phyloP scores from a whole-genome alignment of 2,888 invertebrate species.

The Nomada goodeniana region DNA sequence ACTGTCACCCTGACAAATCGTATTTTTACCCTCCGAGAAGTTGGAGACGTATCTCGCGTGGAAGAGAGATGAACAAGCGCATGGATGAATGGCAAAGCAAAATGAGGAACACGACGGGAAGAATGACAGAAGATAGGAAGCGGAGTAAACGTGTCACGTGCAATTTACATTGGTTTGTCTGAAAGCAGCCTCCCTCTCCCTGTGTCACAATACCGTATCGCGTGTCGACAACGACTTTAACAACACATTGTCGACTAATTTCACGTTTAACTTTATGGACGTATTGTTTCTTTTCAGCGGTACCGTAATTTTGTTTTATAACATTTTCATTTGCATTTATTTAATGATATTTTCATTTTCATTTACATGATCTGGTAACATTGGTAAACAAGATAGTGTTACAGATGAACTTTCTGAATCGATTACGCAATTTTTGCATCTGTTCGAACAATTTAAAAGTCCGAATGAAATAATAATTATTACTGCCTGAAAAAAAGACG shows the following conservation, averaged over 20 bases:
- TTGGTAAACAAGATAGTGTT: no score
- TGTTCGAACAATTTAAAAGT: not conserved
- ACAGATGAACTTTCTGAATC: no score
- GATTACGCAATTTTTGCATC: not conserved
- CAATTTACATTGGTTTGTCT: conserved; percentile 43
- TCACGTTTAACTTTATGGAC: not conserved
- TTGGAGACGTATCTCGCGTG: conserved; percentile 15
- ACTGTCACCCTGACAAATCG: conserved; percentile 61
- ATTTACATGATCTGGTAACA: no score
- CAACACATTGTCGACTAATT: conserved; percentile 5
- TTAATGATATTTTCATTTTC: no score
- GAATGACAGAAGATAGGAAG: not conserved
- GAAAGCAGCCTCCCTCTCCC: conserved; percentile 6
- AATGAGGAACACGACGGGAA: not conserved
- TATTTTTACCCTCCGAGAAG: conserved; percentile 54
- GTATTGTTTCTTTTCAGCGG: no score
- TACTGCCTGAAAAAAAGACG: no score
- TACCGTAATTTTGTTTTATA: not conserved
- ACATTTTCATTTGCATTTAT: no score
- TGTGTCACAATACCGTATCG: conserved; percentile 13
- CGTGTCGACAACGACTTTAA: not conserved
- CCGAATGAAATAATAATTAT: no score
- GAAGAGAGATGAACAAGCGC: conserved; percentile 17
- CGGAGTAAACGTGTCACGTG: conserved; percentile 23
- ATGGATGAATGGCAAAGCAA: conserved; percentile 24